Conservation (phyloP, 2,888 invertebrate genomes). For the Conops quadrifasciatus region DNA sequence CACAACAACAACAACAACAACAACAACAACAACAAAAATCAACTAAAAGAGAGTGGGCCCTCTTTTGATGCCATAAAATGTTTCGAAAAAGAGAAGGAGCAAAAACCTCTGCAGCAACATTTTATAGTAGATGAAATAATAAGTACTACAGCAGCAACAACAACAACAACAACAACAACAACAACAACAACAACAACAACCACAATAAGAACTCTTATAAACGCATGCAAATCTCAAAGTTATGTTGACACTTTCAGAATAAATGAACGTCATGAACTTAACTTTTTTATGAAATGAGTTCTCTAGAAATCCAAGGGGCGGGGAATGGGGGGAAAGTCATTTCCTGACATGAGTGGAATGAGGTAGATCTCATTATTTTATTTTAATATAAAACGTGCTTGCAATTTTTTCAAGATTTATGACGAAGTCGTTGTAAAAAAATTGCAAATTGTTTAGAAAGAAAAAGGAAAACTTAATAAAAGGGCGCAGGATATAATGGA, state of each 20-base stretch:
- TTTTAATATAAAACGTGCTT: slow-evolving; percentile 30
- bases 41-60: too few relatives aligned
- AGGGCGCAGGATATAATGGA: too few relatives aligned
- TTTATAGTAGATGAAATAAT: not conserved
- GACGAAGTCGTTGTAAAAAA: not conserved
- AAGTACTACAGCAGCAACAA: not conserved
- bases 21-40: slow-evolving; percentile 2
- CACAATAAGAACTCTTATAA: not conserved
- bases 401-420: slow-evolving; percentile 17
- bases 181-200: too few relatives aligned
- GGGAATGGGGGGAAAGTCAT: not conserved
- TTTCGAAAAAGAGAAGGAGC: too few relatives aligned
- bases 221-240: slow-evolving; percentile 8
- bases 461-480: too few relatives aligned
- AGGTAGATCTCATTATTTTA: not conserved
- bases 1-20: slow-evolving; percentile 10
- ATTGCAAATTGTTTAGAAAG: too few relatives aligned
- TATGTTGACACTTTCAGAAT: slow-evolving; percentile 26
- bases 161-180: not conserved
- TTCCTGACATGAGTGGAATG: too few relatives aligned
- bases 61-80: too few relatives aligned
- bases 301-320: too few relatives aligned
- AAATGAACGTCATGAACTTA: not conserved
- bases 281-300: not conserved
- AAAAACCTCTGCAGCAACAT: too few relatives aligned